A percentile compares a stretch with the other conserved stretches of the same genome.
These are phyloP conservation scores for Laticauda colubrina DNA, from an alignment of 2,113 vertebrate genomes.

Conservation along the genomic window DNA sequence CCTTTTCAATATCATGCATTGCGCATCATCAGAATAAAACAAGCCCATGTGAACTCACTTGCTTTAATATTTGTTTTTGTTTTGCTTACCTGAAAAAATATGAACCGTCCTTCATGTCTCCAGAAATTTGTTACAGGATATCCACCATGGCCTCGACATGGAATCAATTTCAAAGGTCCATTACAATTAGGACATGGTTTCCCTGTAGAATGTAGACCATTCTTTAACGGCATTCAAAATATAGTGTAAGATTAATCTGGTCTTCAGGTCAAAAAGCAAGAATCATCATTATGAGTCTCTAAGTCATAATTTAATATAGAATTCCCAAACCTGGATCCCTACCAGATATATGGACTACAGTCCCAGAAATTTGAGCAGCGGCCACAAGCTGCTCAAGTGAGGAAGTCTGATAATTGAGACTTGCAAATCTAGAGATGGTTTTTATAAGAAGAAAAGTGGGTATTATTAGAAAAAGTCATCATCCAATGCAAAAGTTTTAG, in stretches of 20 bases:
- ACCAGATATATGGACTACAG: neutral
- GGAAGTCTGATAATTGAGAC: neutral
- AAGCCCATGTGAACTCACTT: neutral
- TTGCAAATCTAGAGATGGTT: neutral
- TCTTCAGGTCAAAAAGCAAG: neutral
- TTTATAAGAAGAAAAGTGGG: neutral
- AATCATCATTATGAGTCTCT: neutral
- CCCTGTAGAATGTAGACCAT: slow-evolving; percentile 52
- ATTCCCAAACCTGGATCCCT: neutral
- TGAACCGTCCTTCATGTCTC: slow-evolving; percentile 79
- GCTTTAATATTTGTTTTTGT: neutral
- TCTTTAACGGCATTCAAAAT: slow-evolving; percentile 2
- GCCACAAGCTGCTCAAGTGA: neutral
- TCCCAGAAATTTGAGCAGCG: neutral
- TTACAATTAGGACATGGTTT: slow-evolving; percentile 78
- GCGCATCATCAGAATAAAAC: neutral
- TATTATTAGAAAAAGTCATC: neutral
- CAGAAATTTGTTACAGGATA: slow-evolving; percentile 84
- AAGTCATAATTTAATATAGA: neutral
- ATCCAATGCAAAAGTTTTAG: neutral
- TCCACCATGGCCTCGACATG: slow-evolving; percentile 78
- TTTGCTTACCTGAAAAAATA: slow-evolving; percentile 79
- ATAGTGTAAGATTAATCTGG: accelerated
- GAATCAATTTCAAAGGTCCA: slow-evolving; percentile 71
- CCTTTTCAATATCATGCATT: neutral